Evolutionary conservation across 2,797 vertebrate genomes (phyloP), one percentile per base, ranked within the genome.

Genomic region (Tauraco hartlaubi): DNA sequence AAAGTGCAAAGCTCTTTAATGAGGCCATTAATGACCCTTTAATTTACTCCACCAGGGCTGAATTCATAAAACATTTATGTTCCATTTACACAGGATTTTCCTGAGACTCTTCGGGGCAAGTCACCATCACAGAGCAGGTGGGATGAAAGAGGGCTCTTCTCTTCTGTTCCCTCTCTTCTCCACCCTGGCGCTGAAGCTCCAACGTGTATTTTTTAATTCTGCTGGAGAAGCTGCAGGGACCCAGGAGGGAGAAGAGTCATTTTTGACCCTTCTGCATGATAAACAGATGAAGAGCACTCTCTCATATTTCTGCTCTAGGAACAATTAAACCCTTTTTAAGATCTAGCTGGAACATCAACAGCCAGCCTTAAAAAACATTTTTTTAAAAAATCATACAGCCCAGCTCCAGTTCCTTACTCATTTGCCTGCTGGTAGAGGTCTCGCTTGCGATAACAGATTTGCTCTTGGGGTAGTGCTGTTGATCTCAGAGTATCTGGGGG

Each of bases 51-150:
- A 92, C 96, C 90, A 97, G 96, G 91, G 93, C 94, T 94, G 97
- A 95, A 98, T 97, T 97, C 98, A 97, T 97, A 97, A 97, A 97
- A 97, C 84, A 97, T 97, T 98, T 93, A 96, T 96, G 95, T 94
- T 96, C 93, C 87, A 95, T 97, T 97, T 97, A 96, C 68, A 80
- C 81, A 97, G 93, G 95, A 93, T 94, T 97, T 96, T 97, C 94
- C 94, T 98, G 90, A 93, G 39, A 96, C 91, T 94, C 96, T 97
- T 94, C 8, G 1, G 97, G 92, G 94, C 90, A 90, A 97, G 92
- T 95, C 92, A 91, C 87, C 91, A 91, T 71, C 46, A 31, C 66
- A 66, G 92, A 94, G 85, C 85, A 94, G 91, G 94, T 92, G 54
- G 81, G 86, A 92, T 96, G 87, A 91, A 90, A 82, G 37, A 93